Conservation (phyloP, 30 jellyfish, hydroid and myxozoan species). For the Chironex yamaguchii region DNA sequence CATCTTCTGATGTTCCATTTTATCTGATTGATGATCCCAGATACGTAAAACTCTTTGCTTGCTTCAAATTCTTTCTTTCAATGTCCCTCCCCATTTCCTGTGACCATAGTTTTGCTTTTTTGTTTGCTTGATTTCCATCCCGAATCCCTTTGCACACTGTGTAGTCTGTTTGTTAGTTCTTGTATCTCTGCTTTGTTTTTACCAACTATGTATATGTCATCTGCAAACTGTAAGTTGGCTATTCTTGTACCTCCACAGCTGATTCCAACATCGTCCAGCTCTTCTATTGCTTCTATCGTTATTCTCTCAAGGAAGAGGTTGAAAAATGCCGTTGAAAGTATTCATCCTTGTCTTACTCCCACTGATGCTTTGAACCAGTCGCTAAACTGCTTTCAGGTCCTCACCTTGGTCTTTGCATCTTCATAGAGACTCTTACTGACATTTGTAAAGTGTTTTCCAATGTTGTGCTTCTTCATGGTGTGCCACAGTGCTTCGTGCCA, state of each 20-base stretch:
- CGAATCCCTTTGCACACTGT: background rate
- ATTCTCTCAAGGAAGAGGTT: conserved; percentile 16
- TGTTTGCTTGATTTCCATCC: background rate
- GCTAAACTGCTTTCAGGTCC: background rate
- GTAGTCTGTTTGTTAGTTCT: background rate
- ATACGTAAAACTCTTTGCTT: background rate
- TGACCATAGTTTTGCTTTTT: background rate
- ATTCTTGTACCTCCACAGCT: background rate
- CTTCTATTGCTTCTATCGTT: background rate
- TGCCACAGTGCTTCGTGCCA: conserved; percentile 59
- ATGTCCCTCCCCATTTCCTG: background rate
- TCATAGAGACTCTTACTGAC: conserved; percentile 8
- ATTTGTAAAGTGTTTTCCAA: conserved; percentile 12
- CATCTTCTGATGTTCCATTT: background rate
- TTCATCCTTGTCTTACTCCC: conserved; percentile 56
- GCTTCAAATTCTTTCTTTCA: background rate
- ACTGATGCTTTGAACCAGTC: no score
- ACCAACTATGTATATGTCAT: background rate
- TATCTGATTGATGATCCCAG: background rate
- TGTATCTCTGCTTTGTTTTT: background rate
- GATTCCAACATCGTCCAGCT: background rate
- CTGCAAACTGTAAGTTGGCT: conserved; percentile 1
- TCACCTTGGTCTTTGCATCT: conserved; percentile 15
- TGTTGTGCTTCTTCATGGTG: conserved; percentile 8
- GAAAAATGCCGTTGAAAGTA: conserved; percentile 17